Evolutionary conservation across 2,888 invertebrate species (phyloP).

Genomic region (Polietes domitor): DNA sequence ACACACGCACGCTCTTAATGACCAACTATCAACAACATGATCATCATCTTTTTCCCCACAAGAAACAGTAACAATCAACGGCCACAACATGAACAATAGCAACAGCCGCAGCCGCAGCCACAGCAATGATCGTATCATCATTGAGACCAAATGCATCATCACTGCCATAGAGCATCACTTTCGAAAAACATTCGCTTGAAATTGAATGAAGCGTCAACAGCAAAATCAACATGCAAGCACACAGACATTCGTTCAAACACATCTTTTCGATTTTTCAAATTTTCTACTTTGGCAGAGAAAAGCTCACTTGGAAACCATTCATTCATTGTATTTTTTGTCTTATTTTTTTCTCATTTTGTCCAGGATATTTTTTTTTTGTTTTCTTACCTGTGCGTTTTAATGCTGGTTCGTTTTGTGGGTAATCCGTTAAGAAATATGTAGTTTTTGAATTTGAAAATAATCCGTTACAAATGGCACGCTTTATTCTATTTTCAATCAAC

Average conservation of each 20-base stretch:
- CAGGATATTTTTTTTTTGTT: slow-evolving; percentile 7
- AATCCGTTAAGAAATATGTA: slow-evolving; percentile 58
- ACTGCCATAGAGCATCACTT: slow-evolving; percentile 32
- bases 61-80: too few relatives aligned
- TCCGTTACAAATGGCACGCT: slow-evolving; percentile 67
- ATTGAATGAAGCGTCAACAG: background rate
- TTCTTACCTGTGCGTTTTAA: slow-evolving; percentile 56
- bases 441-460: slow-evolving; percentile 51
- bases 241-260: background rate
- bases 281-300: too few relatives aligned
- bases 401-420: slow-evolving; percentile 33
- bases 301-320: background rate
- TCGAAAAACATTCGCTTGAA: slow-evolving; percentile 8
- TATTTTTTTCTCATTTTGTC: background rate
- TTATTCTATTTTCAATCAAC: slow-evolving; percentile 69
- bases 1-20: slow-evolving; percentile 29
- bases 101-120: background rate
- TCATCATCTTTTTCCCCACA: background rate
- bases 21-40: slow-evolving; percentile 43
- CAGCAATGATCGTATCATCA: background rate
- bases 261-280: too few relatives aligned
- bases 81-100: slow-evolving; percentile 10
- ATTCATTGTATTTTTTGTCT: slow-evolving; percentile 14
- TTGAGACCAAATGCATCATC: slow-evolving; percentile 51
- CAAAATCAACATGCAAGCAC: background rate